Evolutionary conservation across 92 coral and sea anemone species (phyloP), one percentile per base, ranked within the genome.

Genomic region (Epizoanthus rinbou): DNA sequence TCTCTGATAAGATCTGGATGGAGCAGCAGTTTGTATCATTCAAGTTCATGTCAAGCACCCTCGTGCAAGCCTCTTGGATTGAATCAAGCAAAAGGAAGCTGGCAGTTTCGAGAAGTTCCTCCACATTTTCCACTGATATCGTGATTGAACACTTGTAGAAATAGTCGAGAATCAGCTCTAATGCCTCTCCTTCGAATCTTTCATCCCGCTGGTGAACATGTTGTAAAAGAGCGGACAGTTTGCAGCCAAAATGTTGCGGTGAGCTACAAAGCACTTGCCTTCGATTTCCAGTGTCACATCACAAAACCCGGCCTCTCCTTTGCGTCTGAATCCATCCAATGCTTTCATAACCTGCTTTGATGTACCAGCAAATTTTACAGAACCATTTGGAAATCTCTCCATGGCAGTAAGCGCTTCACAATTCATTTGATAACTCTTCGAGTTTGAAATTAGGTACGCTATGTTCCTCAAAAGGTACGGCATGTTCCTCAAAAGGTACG

Each of bases 51-150:
- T 43, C 50, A 1, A 43, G 50, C 7, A 43, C 50, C 50, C 7
- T 43, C 8, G 50, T 43, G 50, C 50, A 43, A 6, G 50, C 8
- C 9, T 43, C 50, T 43, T 43, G 59, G 75, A 64, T 91, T 91
- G 25, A 94, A 89, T 56, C 87, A 11, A 90, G 86, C 14, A 88
- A 87, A 69, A 90, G 78, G 81, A 87, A 94, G 63, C 92, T 93
- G 6, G 95, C 98, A 5, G 94, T 69, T 21, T 85, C 89, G 52
- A 94, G 85, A n/a, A 94, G 75, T n/a, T 93, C 95, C 85, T 94
- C 98, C 28, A 92, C 98, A 70, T 94, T 94, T 19, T 87, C 62
- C n/a, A 86, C 81, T 56, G 70, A 86, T 35, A 92, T 82, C 39
- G 86, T 78, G 9, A 90, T 84, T 43, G 88, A 87, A 19, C 96